Percentiles rank a stretch among this genome's conserved stretches.
Conservation (phyloP, 2,888 invertebrate species). For the Smittia aterrima region DNA sequence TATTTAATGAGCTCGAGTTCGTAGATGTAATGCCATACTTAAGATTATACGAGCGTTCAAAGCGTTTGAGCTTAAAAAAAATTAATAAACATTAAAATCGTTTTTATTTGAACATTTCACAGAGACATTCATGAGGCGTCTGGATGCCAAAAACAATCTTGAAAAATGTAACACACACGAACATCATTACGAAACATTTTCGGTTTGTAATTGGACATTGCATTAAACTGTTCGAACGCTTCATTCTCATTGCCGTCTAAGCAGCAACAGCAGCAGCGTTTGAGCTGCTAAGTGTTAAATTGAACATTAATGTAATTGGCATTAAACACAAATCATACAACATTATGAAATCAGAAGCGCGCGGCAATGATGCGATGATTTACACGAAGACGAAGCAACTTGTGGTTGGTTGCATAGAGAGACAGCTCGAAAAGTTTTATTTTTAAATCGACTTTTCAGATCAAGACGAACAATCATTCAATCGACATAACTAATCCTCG, state of each 20-base stretch:
- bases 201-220: neutral
- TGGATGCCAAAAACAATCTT: neutral
- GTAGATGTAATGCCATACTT: no score
- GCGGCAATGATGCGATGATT: conserved; percentile 37
- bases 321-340: conserved; percentile 40
- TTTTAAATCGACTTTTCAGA: no score
- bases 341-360: conserved; percentile 35
- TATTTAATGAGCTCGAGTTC: no score
- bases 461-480: no score
- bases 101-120: neutral
- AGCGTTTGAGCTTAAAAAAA: no score
- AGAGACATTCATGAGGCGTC: neutral
- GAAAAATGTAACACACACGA: conserved; percentile 9
- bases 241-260: neutral
- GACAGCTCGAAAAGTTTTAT: neutral
- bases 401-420: neutral
- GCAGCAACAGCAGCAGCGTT: no score
- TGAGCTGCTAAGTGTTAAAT: conserved; percentile 36
- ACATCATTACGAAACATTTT: neutral
- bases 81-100: neutral
- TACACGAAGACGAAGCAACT: no score
- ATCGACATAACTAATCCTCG: no score
- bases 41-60: no score
- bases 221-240: neutral
- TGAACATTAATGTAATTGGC: conserved; percentile 38